These are phyloP conservation scores for Phoenoteleia sp. DNA, from an alignment of 2,888 invertebrate species.

Conservation along the genomic window DNA sequence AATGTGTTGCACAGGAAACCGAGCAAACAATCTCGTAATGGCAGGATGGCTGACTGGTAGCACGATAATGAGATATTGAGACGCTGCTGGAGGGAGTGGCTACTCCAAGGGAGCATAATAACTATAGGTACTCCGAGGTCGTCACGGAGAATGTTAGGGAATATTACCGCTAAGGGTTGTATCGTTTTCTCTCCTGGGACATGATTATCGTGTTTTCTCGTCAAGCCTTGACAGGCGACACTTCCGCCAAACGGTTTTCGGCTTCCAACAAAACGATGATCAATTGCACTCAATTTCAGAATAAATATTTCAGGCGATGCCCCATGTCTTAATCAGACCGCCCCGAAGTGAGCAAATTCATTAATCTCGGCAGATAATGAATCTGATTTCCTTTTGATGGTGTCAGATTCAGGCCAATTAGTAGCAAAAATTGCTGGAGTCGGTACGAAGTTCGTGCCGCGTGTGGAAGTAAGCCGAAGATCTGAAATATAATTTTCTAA, in stretches of 20 bases:
- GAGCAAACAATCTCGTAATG: conserved; percentile 86
- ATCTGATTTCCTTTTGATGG: background rate
- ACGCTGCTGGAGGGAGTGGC: conserved; percentile 85
- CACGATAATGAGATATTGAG: conserved; percentile 86
- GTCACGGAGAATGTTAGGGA: conserved; percentile 81
- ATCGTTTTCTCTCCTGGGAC: conserved; percentile 86
- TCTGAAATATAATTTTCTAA: background rate
- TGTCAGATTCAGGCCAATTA: background rate
- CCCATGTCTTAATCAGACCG: conserved; percentile 8
- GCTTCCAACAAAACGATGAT: conserved; percentile 49
- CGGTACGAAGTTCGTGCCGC: background rate
- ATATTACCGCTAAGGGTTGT: conserved; percentile 82
- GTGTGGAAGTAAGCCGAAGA: background rate
- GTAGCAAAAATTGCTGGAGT: background rate
- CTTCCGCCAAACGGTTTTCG: conserved; percentile 65
- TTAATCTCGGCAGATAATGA: background rate
- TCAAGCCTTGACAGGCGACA: conserved; percentile 68
- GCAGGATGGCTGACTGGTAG: conserved; percentile 85
- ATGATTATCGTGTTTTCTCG: conserved; percentile 84
- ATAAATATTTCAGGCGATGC: conserved; percentile 46
- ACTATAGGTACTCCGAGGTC: conserved; percentile 80
- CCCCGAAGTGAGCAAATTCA: background rate
- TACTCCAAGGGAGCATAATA: conserved; percentile 82
- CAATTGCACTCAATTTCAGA: conserved; percentile 51
- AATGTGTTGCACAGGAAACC: conserved; percentile 83